phyloP scores from a whole-genome alignment of 2,888 invertebrate genomes.

The Lucinisca nassula region DNA sequence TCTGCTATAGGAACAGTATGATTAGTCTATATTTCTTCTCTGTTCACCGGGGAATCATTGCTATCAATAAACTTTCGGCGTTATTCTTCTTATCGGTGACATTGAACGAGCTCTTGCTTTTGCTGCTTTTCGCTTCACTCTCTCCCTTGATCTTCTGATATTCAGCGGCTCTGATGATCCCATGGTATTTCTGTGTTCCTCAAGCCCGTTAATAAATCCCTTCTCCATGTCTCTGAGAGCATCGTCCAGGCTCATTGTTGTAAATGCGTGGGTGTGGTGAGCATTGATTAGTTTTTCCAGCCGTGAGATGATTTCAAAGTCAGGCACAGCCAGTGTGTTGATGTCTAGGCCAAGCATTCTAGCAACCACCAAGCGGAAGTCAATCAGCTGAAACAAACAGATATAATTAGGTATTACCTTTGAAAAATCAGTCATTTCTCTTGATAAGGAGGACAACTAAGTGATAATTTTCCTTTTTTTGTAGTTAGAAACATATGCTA shows the following conservation, averaged over 20 bases:
- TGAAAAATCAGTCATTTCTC: too few species aligned
- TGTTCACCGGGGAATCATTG: neutral
- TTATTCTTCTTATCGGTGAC: constrained; percentile 81
- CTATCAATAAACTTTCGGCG: constrained; percentile 82
- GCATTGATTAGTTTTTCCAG: constrained; percentile 88
- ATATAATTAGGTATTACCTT: too few species aligned
- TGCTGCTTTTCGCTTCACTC: constrained; percentile 75
- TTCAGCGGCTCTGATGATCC: constrained; percentile 70
- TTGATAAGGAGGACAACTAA: too few species aligned
- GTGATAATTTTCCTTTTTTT: too few species aligned
- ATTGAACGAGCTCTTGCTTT: constrained; percentile 81
- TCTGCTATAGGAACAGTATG: neutral
- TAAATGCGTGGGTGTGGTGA: constrained; percentile 85
- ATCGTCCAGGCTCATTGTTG: constrained; percentile 84
- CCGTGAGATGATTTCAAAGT: constrained; percentile 88
- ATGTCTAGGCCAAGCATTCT: constrained; percentile 88
- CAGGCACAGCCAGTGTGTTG: constrained; percentile 87
- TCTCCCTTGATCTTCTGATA: constrained; percentile 73
- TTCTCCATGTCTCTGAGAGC: constrained; percentile 85
- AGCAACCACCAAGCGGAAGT: constrained; percentile 87
- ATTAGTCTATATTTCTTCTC: neutral
- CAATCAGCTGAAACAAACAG: constrained; percentile 85
- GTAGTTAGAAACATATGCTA: too few species aligned
- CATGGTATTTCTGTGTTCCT: constrained; percentile 71
- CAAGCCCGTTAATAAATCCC: constrained; percentile 82